Base-by-base conservation (phyloP, 2,113 vertebrate species). In the Malurus alboscapulatus region DNA sequence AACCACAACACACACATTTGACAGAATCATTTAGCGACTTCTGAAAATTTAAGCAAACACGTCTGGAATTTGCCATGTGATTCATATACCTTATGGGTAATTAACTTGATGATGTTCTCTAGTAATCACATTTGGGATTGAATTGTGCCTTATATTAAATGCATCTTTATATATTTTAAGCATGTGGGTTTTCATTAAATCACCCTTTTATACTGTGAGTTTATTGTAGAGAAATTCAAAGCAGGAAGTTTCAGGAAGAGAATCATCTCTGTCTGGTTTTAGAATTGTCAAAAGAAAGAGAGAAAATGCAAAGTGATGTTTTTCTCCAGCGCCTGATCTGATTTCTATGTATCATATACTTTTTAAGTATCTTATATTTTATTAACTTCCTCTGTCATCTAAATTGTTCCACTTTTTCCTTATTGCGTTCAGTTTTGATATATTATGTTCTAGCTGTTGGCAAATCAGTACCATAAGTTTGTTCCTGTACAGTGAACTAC, bases 341-440 rank as follows among this genome's bases (percentile, higher is more conserved):
- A 40, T 81, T 87, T 68, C 57, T 72, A 0, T 50, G n/a, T 57
- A 62, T 87, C 30, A 18, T 79, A 32, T n/a, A n/a, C 38, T 14
- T 63, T 81, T 94, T 59, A 17, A 54, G 7, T 65, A 32, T 84
- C 66, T 81, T 75, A 48, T 14, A 12, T 72, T 84, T 87, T 88
- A 78, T 93, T 91, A 92, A 76, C 29, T 21, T 87, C 21, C 25
- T 91, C 18, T 87, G 44, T 89, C 58, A 55, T 92, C 42, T 85
- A 18, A 93, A 89, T 78, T 68, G 42, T 30, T 73, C 20, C 14
- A 55, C 44, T 65, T 51, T 89, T 91, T 84, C 42, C 27, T 66
- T 40, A 68, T 2, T 62, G 45, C 9, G 1, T 69, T 81, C 42
- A 27, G 2, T 68, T 90, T 69, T 34, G 54, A 76, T 59, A n/a